These are phyloP conservation scores for Mythimna ferrago DNA, from an alignment of 2,888 invertebrate species.

Conservation along the genomic window DNA sequence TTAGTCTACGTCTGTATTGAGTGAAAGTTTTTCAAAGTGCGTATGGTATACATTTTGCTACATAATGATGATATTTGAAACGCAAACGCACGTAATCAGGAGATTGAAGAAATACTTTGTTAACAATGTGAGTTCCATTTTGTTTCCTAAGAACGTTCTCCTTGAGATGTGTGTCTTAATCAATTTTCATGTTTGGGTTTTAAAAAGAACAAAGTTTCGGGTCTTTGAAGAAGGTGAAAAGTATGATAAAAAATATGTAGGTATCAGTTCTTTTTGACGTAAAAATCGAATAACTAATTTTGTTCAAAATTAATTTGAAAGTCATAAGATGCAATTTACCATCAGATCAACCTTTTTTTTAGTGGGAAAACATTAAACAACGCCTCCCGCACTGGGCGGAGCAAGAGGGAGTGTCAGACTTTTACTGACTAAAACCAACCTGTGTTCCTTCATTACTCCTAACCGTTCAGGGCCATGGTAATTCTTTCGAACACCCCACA, in stretches of 20 bases:
- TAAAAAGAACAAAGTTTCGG: background rate
- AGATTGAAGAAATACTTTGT: slow-evolving; percentile 47
- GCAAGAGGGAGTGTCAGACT: no score
- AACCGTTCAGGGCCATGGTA: no score
- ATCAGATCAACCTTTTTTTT: no score
- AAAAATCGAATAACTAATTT: background rate
- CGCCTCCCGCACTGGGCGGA: no score
- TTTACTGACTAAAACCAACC: no score
- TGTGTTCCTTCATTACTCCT: no score
- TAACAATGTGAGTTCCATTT: slow-evolving; percentile 40
- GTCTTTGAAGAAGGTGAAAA: background rate
- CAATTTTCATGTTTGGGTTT: slow-evolving; percentile 3
- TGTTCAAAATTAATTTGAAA: background rate
- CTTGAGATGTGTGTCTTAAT: slow-evolving; percentile 25
- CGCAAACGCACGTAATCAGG: slow-evolving; percentile 32
- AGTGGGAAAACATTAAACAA: no score
- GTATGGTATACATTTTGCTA: slow-evolving; percentile 13
- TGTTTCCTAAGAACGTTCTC: slow-evolving; percentile 25
- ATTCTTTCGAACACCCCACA: no score
- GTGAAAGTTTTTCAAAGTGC: slow-evolving; percentile 38
- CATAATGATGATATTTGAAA: slow-evolving; percentile 51
- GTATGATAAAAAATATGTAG: background rate
- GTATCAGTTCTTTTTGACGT: background rate
- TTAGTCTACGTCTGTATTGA: slow-evolving; percentile 27
- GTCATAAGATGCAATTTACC: no score